These are phyloP conservation scores for Epizoanthus stellaris DNA, from an alignment of 92 coral and sea anemone species.

Conservation along the genomic window DNA sequence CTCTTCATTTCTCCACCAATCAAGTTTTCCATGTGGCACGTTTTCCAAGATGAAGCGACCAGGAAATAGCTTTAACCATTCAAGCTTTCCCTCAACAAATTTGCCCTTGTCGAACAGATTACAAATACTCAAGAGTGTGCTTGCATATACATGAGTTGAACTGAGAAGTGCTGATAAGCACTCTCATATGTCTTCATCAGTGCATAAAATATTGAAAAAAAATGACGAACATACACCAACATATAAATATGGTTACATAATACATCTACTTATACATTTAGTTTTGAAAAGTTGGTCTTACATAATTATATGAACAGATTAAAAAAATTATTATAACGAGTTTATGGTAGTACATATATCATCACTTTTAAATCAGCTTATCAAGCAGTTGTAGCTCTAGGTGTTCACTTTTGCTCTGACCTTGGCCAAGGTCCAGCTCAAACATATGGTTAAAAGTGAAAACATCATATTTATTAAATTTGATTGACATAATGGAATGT, in stretches of 20 bases:
- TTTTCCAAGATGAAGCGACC: slow-evolving; percentile 12
- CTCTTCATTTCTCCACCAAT: slow-evolving; percentile 53
- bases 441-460: too few relatives aligned
- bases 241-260: not conserved
- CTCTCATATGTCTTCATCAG: slow-evolving; percentile 29
- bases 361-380: not conserved
- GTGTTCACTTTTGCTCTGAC: too few relatives aligned
- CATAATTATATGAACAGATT: not conserved
- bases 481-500: too few relatives aligned
- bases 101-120: slow-evolving; percentile 22
- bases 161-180: slow-evolving; percentile 23
- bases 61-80: slow-evolving; percentile 28
- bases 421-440: too few relatives aligned
- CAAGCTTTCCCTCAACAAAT: slow-evolving; percentile 29
- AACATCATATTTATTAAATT: too few relatives aligned
- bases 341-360: not conserved
- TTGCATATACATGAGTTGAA: slow-evolving; percentile 44
- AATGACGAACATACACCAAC: not conserved
- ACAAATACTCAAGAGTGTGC: slow-evolving; percentile 36
- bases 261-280: not conserved
- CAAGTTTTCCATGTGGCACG: slow-evolving; percentile 1
- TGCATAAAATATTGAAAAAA: slow-evolving; percentile 38
- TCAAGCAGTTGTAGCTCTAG: too few relatives aligned
- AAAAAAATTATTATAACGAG: not conserved
- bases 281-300: not conserved